Evolutionary conservation across 2,888 invertebrate species (phyloP).

Genomic region (Pegoplata infirma): DNA sequence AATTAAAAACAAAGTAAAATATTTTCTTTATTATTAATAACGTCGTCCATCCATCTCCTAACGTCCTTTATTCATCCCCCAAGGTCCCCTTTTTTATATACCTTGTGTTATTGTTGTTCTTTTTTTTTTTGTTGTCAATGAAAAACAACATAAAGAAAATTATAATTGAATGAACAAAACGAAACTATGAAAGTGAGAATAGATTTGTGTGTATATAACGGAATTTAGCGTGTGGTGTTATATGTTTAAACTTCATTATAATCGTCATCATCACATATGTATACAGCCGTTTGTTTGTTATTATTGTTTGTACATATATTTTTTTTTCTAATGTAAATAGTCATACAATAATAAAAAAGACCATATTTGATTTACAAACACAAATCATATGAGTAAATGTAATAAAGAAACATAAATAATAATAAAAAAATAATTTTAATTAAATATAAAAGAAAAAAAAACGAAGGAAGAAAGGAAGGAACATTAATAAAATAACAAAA

Average conservation of each 20-base stretch:
- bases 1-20: not conserved
- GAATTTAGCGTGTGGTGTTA: conserved; percentile 64
- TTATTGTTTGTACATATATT: not conserved
- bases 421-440: conserved; percentile 6
- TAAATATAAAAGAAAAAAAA: not conserved
- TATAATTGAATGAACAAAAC: conserved; percentile 33
- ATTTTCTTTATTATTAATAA: not conserved
- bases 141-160: conserved; percentile 16
- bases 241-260: conserved; percentile 40
- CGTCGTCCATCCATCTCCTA: conserved; percentile 64
- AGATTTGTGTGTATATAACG: conserved; percentile 64
- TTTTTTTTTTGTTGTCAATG: conserved; percentile 33
- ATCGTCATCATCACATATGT: conserved; percentile 8
- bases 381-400: not conserved
- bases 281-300: not conserved
- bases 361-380: not conserved
- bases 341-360: not conserved
- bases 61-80: conserved; percentile 59
- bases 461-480: not conserved
- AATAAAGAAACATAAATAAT: not conserved
- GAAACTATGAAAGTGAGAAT: conserved; percentile 29
- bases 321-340: not conserved
- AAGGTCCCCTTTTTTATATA: conserved; percentile 31
- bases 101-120: conserved; percentile 31
- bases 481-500: not conserved